Percentiles rank a stretch among this genome's conserved stretches.
These are phyloP conservation scores for Hyles vespertilio DNA, from an alignment of 1,140 invertebrate species.

Conservation along the genomic window DNA sequence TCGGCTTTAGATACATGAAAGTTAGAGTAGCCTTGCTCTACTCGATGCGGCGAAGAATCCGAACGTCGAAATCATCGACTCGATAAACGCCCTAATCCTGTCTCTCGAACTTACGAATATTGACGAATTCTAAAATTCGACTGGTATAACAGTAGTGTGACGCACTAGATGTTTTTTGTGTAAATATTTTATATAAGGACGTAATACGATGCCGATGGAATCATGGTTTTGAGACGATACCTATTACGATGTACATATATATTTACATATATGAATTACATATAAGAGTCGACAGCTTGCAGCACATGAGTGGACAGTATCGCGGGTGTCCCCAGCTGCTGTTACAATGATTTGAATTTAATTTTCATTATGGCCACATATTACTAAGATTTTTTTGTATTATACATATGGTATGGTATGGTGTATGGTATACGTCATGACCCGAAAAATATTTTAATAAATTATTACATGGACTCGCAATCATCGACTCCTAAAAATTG, in stretches of 20 bases:
- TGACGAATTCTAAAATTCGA: conserved; percentile 55
- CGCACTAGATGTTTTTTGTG: conserved; percentile 47
- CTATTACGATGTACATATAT: conserved; percentile 1
- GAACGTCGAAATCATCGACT: not conserved
- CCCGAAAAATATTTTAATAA: too few species aligned
- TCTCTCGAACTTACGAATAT: conserved; percentile 12
- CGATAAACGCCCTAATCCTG: conserved; percentile 1
- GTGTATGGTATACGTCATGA: too few species aligned
- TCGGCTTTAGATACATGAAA: too few species aligned
- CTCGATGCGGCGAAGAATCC: not conserved
- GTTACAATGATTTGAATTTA: not conserved
- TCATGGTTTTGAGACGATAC: conserved; percentile 14
- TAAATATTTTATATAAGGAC: conserved; percentile 48
- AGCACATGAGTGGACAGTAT: not conserved
- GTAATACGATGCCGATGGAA: conserved; percentile 23
- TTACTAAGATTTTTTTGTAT: not conserved
- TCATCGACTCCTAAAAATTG: too few species aligned
- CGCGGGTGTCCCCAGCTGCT: too few species aligned
- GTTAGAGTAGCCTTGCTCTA: too few species aligned
- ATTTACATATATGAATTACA: conserved; percentile 5
- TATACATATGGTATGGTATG: too few species aligned
- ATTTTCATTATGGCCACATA: not conserved
- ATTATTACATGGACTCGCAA: too few species aligned
- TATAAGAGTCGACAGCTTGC: not conserved
- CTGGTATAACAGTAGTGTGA: conserved; percentile 44